phyloP scores from a whole-genome alignment of 2,888 invertebrate species.

The Eupithecia inturbata region DNA sequence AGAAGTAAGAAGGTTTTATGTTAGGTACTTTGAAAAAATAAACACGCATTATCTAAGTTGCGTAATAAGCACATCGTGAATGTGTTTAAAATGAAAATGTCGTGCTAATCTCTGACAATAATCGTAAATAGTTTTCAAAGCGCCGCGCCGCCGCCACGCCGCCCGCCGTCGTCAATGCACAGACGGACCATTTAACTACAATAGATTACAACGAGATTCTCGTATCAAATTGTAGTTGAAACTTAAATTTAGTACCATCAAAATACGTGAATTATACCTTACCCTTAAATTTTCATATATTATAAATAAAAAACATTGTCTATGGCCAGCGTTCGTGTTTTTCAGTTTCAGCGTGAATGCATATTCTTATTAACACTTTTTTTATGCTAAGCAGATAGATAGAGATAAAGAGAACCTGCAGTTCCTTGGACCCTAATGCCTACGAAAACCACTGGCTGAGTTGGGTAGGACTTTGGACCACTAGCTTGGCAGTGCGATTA shows the following conservation, averaged over 20 bases:
- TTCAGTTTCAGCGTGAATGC: not conserved
- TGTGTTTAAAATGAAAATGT: not conserved
- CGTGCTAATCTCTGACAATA: conserved; percentile 1
- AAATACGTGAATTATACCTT: not conserved
- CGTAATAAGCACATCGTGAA: conserved; percentile 10
- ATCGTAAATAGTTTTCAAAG: conserved; percentile 10
- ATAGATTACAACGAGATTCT: conserved; percentile 16
- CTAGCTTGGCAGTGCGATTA: too few relatives aligned
- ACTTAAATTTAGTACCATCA: conserved; percentile 14
- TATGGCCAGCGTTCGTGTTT: not conserved
- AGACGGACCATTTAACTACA: conserved; percentile 2
- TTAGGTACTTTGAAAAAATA: not conserved
- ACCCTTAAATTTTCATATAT: conserved; percentile 1
- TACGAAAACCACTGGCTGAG: not conserved
- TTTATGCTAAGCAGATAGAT: conserved; percentile 3
- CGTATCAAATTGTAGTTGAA: conserved; percentile 24
- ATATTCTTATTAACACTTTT: not conserved
- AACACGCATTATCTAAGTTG: conserved; percentile 4
- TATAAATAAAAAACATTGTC: conserved; percentile 3
- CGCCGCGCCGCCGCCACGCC: not conserved
- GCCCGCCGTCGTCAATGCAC: not conserved
- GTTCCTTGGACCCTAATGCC: not conserved
- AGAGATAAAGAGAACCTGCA: not conserved
- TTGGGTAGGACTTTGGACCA: not conserved
- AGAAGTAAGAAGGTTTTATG: not conserved